Conservation (phyloP, 2,888 invertebrate genomes). For the Melitaea athalia region DNA sequence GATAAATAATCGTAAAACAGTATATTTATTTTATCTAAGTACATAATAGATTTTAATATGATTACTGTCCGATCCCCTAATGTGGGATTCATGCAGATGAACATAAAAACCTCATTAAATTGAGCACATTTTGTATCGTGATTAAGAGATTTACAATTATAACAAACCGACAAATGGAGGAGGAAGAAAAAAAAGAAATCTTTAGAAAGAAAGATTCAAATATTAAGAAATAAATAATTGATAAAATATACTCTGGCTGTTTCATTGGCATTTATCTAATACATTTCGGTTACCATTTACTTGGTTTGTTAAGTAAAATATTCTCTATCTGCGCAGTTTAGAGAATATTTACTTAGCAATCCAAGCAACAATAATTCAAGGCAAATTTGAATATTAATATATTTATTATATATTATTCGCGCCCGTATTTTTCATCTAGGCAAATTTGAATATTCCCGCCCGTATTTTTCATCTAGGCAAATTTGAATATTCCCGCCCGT, state of each 20-base stretch:
- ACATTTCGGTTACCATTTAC: background rate
- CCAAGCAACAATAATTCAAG: background rate
- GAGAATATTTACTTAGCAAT: background rate
- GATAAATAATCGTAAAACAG: no score
- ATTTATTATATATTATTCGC: no score
- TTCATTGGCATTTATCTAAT: background rate
- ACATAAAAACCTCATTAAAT: background rate
- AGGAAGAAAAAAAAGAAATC: conserved; percentile 16
- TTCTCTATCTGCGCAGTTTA: background rate
- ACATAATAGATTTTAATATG: no score
- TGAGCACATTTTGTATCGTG: conserved; percentile 15
- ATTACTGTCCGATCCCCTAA: no score
- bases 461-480: background rate
- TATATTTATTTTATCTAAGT: no score
- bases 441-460: conserved; percentile 7
- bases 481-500: no score
- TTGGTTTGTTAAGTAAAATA: background rate
- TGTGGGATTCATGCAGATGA: conserved; percentile 6
- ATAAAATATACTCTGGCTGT: background rate
- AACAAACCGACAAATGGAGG: conserved; percentile 19
- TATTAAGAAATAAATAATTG: conserved; percentile 20
- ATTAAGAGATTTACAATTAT: conserved; percentile 18
- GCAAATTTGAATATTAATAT: background rate
- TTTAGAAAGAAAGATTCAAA: conserved; percentile 14
- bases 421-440: background rate